Percentiles rank a stretch among this genome's conserved stretches.
Conservation (phyloP, 2,888 invertebrate species). For the Microplitis deprimator region DNA sequence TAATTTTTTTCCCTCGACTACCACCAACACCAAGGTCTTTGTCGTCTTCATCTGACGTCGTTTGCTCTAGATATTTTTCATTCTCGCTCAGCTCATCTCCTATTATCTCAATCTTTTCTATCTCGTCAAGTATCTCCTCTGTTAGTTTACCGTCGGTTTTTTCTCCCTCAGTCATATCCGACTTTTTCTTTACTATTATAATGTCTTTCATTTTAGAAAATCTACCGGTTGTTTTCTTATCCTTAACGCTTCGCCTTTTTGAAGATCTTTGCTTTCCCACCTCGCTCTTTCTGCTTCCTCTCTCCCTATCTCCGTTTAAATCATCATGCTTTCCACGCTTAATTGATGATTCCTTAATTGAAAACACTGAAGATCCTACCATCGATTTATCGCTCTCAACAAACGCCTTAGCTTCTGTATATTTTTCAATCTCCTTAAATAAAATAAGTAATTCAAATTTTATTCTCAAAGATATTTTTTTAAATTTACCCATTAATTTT, state of each 20-base stretch:
- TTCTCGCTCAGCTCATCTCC: slow-evolving; percentile 16
- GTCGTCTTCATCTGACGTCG: slow-evolving; percentile 39
- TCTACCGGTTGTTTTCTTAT: slow-evolving; percentile 33
- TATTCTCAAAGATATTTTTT: not conserved
- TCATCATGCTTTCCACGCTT: slow-evolving; percentile 45
- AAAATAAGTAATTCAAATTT: slow-evolving; percentile 19
- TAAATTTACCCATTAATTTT: too few species aligned
- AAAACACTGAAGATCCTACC: slow-evolving; percentile 27
- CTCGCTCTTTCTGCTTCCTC: slow-evolving; percentile 43
- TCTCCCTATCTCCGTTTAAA: slow-evolving; percentile 46
- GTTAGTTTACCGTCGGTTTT: slow-evolving; percentile 6
- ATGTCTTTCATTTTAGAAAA: slow-evolving; percentile 48
- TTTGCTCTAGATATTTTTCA: slow-evolving; percentile 38
- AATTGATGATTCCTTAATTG: slow-evolving; percentile 30
- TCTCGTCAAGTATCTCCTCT: slow-evolving; percentile 14
- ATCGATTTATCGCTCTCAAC: slow-evolving; percentile 37
- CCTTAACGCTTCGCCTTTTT: slow-evolving; percentile 33
- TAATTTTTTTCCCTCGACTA: slow-evolving; percentile 23
- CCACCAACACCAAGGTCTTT: slow-evolving; percentile 12
- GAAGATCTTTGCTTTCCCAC: slow-evolving; percentile 37
- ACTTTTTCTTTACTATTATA: slow-evolving; percentile 50
- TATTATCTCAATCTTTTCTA: slow-evolving; percentile 19
- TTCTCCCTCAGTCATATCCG: slow-evolving; percentile 19
- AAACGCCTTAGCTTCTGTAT: slow-evolving; percentile 48
- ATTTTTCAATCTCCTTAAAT: slow-evolving; percentile 58